Evolutionary conservation across 2,888 invertebrate species (phyloP), one percentile per base, ranked within the genome.

Genomic region (Drosophila seclusa): DNA sequence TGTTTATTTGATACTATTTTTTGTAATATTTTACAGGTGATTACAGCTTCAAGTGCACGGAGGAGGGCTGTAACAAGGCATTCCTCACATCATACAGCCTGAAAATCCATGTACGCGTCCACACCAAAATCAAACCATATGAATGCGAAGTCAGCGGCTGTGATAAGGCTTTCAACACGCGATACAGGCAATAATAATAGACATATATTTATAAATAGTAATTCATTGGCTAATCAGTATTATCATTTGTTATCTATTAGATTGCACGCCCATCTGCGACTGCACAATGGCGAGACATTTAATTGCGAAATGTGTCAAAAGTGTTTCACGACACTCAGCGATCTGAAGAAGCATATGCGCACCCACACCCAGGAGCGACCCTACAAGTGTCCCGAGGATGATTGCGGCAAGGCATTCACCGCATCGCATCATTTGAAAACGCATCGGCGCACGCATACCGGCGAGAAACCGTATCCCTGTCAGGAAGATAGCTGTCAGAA

Each of bases 371-470:
- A 98, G 92, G 98, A 98, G 93, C 94, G 97, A 87, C 97, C 97
- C 0, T 97, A 97, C 93, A 97, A 98, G 93, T 98, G 98, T 92
- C 94, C 94, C 53, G 96, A 96, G 89, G 95, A 96, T 76, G 97
- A 97, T 7, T 98, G 98, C 92, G 97, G 97, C 48, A 98, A 98
- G 92, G 97, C 98, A 0, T 99, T 99, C 93, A 97, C 97, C 2
- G 98, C 98, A 27, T 98, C 98, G 55, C 98, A 99, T 93, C 98
- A 98, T 92, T 94, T 99, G 53, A 98, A 98, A 93, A 98, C 98
- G 0, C 98, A 99, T 91, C 95, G 95, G 38, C 94, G 98, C n/a
- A 93, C 93, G 3, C 93, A 93, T 57, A 96, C 97, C 2, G 97
- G 97, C 1, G 96, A 97, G 92, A 94, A 96, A 68, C 97, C 97